Evolutionary conservation across 2,888 invertebrate species (phyloP), one percentile per base, ranked within the genome.

Genomic region (Galerucella calmariensis): DNA sequence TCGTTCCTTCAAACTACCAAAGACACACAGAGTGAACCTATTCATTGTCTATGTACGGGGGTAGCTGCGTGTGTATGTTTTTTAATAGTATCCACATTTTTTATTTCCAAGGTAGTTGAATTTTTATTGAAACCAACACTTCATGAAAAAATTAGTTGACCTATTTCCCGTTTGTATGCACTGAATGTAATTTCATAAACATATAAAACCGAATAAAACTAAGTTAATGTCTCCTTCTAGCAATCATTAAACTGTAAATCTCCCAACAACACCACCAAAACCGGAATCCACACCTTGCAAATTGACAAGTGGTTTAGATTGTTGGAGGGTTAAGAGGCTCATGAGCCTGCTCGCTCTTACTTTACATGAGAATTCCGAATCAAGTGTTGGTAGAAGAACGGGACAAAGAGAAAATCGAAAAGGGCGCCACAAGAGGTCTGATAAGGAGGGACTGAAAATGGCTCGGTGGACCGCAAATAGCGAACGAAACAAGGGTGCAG

Each of bases 381-480:
- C 81, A 82, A 84, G 83, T 83, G 83, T 82, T 81, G 78, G 81
- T 80, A 79, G 83, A 83, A 82, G 83, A 83, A 81, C 78, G 70
- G 70, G 84, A 83, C 81, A 81, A 82, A 82, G 84, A 82, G 79
- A 77, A 81, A 81, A 81, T 81, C 80, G 81, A 66, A 80, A 81
- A 82, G 80, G 77, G 80, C 77, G 78, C 77, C 73, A 80, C 78
- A 77, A 78, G 80, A 75, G 77, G 78, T 73, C 79, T 69, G 82
- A 83, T 83, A 83, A 83, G 81, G 80, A 79, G 82, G 82, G 83
- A 79, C 83, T 83, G 83, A 81, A 83, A 86, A 86, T 83, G 85
- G 83, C 82, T 83, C 82, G 86, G 86, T 84, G 83, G 83, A 81
- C 87, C 87, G 84, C 87, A 87, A 87, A 86, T 86, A 85, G 86